A percentile compares a stretch with the other conserved stretches of the same genome.
Evolutionary conservation across 2,113 vertebrate genomes (phyloP).

Genomic region (Mirounga angustirostris): DNA sequence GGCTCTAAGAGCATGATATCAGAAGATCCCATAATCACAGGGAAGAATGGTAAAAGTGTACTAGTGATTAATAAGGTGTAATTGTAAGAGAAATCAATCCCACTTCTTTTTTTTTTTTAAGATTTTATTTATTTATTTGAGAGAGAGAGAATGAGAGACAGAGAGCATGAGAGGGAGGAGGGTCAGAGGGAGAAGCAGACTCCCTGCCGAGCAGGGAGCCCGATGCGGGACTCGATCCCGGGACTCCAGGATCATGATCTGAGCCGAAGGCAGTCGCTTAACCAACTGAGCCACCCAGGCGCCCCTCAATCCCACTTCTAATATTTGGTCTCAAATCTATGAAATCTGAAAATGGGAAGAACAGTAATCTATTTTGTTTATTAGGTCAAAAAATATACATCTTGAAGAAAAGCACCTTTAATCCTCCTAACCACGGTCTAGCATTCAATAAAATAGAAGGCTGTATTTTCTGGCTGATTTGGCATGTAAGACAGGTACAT

Average conservation of each 20-base stretch:
- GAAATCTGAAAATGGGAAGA: not conserved
- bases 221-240: too few species aligned
- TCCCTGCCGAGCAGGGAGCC: too few species aligned
- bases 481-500: not conserved
- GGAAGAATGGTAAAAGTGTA: not conserved
- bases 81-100: not conserved
- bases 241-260: too few species aligned
- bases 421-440: not conserved
- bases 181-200: too few species aligned
- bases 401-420: not conserved
- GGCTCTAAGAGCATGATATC: not conserved
- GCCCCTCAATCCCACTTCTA: not conserved
- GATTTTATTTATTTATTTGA: too few species aligned
- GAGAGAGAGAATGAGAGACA: too few species aligned
- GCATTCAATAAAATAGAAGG: slow-evolving; percentile 10
- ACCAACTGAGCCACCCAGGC: too few species aligned
- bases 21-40: not conserved
- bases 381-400: not conserved
- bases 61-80: not conserved
- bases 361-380: not conserved
- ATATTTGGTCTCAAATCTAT: not conserved
- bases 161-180: too few species aligned
- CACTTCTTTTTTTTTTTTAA: not conserved
- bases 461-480: not conserved
- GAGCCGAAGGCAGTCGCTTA: too few species aligned